Conservation (phyloP, 2,113 vertebrate genomes). For the Mesoclemmys tuberculata region DNA sequence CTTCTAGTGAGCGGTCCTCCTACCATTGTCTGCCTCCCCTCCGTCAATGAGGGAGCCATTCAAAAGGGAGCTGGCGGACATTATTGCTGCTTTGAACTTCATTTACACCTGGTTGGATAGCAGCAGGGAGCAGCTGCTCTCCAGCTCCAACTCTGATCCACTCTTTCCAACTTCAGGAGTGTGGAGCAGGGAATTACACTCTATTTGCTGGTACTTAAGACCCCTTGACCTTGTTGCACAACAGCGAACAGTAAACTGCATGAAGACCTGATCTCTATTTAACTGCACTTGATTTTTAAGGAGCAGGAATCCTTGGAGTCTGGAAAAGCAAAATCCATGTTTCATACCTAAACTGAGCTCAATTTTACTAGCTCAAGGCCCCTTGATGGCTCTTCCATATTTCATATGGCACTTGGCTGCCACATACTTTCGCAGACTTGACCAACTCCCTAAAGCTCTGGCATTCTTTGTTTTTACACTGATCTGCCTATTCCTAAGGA, state of each 20-base stretch:
- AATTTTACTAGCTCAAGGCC: conserved; percentile 4
- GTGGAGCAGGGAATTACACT: neutral
- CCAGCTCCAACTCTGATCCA: neutral
- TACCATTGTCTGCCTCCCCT: neutral
- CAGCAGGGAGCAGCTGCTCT: neutral
- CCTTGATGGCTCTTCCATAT: conserved; percentile 47
- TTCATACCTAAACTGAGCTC: conserved; percentile 3
- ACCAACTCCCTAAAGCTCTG: neutral
- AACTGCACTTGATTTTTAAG: neutral
- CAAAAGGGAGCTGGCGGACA: neutral
- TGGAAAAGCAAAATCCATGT: conserved; percentile 43
- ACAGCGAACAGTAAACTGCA: neutral
- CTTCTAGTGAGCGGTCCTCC: neutral
- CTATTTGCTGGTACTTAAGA: rapidly evolving
- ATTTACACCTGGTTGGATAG: neutral
- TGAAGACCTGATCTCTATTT: neutral
- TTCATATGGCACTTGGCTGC: conserved; percentile 11
- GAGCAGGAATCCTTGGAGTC: neutral
- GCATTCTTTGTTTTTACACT: neutral
- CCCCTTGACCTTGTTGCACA: neutral
- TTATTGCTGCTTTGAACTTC: neutral
- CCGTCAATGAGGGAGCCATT: neutral
- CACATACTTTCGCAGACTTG: neutral
- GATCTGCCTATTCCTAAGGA: neutral
- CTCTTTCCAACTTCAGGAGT: neutral